Percentiles rank a stretch among this genome's conserved stretches.
These are phyloP conservation scores for Melanaphis sacchari DNA, from an alignment of 1,140 invertebrate genomes.

Conservation along the genomic window DNA sequence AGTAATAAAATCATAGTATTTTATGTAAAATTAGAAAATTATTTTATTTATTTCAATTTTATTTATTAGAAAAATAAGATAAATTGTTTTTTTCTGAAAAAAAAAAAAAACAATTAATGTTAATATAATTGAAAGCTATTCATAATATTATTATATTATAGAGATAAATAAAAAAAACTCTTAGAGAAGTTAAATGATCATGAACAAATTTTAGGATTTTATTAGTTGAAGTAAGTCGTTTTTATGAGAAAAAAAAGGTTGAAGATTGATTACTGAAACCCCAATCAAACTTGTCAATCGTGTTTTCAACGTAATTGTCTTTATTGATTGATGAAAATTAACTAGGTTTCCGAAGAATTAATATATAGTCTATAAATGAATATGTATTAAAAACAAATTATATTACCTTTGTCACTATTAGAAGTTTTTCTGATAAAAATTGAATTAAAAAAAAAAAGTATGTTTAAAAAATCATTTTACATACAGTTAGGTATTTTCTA, in stretches of 20 bases:
- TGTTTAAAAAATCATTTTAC: background rate
- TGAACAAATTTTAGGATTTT: background rate
- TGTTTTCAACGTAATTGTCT: background rate
- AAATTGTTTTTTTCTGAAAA: background rate
- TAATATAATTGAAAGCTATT: background rate
- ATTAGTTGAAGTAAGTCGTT: background rate
- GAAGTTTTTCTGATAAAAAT: background rate
- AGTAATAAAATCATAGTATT: background rate
- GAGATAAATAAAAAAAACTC: background rate
- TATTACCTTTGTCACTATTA: background rate
- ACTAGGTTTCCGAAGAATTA: background rate
- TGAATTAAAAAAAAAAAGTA: background rate
- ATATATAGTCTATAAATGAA: background rate
- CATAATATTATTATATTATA: background rate
- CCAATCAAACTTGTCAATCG: slow-evolving; percentile 2
- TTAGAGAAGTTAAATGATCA: background rate
- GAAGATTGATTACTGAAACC: slow-evolving; percentile 13
- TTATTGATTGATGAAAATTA: slow-evolving; percentile 23
- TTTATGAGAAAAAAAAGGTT: background rate
- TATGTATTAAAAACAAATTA: background rate
- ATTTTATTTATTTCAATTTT: background rate
- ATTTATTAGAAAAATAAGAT: background rate
- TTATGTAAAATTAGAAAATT: background rate
- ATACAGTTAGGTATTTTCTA: no score
- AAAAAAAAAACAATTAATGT: background rate